These are phyloP conservation scores for Peromyscus aztecus DNA, from an alignment of 2,797 vertebrate species.

Conservation along the genomic window DNA sequence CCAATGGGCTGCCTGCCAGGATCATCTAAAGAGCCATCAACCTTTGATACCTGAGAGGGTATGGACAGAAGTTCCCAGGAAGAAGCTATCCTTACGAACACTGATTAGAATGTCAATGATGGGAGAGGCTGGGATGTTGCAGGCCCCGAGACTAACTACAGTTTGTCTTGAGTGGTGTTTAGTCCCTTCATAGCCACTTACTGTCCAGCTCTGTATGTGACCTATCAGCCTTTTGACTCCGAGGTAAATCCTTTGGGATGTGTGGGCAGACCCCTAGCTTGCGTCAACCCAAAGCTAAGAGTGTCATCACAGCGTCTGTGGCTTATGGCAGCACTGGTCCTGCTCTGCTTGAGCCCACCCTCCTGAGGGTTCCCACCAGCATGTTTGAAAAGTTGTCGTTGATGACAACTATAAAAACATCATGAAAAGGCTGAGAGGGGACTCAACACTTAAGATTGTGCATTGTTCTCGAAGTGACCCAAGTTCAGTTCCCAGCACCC, in stretches of 20 bases:
- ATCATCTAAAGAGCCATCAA: background rate
- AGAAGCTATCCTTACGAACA: background rate
- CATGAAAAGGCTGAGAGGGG: background rate
- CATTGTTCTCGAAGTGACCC: background rate
- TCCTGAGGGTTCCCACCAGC: background rate
- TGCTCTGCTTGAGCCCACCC: background rate
- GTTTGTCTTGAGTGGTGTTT: background rate
- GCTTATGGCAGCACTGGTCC: no score
- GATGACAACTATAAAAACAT: background rate
- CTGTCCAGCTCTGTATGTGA: background rate
- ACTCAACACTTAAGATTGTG: background rate
- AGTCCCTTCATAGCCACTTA: background rate
- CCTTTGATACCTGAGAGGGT: background rate
- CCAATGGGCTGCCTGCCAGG: background rate
- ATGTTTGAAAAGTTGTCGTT: background rate
- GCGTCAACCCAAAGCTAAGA: background rate
- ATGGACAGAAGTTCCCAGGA: background rate
- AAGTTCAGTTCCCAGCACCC: background rate
- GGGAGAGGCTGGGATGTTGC: no score
- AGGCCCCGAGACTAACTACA: no score
- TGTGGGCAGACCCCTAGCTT: background rate
- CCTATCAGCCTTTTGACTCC: background rate
- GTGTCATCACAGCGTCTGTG: background rate
- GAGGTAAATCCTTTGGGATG: background rate
- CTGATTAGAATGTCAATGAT: no score